Evolutionary conservation across 2,888 invertebrate genomes (phyloP).

Genomic region (Zhuqinia jingwanae): DNA sequence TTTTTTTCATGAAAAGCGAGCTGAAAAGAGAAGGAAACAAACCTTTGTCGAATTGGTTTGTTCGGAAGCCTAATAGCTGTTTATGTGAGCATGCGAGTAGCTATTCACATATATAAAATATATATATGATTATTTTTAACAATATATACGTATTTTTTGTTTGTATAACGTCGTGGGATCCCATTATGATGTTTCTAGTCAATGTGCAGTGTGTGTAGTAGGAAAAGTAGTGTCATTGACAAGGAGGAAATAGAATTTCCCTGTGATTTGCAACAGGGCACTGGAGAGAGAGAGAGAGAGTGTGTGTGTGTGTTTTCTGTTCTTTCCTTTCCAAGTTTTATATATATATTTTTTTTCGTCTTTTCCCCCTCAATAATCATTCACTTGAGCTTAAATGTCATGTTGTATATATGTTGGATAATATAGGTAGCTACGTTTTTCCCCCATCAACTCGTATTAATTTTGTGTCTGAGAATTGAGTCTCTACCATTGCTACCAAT

Average conservation of each 20-base stretch:
- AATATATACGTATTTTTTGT: too few relatives aligned
- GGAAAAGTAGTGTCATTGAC: slow-evolving; percentile 68
- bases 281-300: not conserved
- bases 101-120: not conserved
- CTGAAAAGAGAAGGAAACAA: too few relatives aligned
- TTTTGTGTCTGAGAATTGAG: not conserved
- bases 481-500: not conserved
- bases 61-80: not conserved
- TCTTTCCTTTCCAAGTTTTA: too few relatives aligned
- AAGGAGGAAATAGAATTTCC: slow-evolving; percentile 72
- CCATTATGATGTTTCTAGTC: slow-evolving; percentile 43
- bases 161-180: not conserved
- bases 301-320: slow-evolving; percentile 31
- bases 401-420: slow-evolving; percentile 8
- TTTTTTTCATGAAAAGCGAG: too few relatives aligned
- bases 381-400: slow-evolving; percentile 69
- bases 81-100: not conserved
- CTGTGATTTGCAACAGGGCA: slow-evolving; percentile 69
- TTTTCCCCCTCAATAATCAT: slow-evolving; percentile 64
- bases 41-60: slow-evolving; percentile 5
- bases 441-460: not conserved
- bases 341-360: slow-evolving; percentile 16
- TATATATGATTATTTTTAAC: not conserved
- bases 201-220: slow-evolving; percentile 44
- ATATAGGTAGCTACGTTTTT: not conserved